Conservation (phyloP, 2,113 vertebrate genomes). For the Hemiprocne comata region DNA sequence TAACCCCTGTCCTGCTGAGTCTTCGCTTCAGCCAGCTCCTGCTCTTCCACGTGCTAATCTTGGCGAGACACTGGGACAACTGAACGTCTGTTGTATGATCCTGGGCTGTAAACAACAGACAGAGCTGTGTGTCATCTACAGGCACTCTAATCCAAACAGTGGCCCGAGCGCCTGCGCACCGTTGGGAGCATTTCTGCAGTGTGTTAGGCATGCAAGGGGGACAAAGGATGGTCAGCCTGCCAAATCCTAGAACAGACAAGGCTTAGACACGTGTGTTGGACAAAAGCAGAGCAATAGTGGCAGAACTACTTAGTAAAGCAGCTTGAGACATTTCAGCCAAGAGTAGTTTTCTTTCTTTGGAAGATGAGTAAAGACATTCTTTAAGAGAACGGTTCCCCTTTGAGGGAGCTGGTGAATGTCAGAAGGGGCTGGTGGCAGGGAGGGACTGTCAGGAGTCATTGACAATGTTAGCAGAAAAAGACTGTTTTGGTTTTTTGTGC, state of each 20-base stretch:
- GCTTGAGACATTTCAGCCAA: conserved; percentile 52
- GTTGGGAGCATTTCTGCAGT: neutral
- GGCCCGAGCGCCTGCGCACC: conserved; percentile 19
- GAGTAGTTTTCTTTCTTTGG: conserved; percentile 71
- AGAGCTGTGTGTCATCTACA: conserved; percentile 40
- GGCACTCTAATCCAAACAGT: conserved; percentile 47
- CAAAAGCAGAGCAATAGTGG: conserved; percentile 18
- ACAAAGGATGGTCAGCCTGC: neutral
- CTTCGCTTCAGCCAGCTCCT: conserved; percentile 45
- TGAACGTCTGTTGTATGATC: conserved; percentile 27
- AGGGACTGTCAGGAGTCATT: neutral
- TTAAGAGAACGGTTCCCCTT: conserved; percentile 53
- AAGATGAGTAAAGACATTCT: conserved; percentile 64
- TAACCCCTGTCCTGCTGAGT: conserved; percentile 45
- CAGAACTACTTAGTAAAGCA: conserved; percentile 58
- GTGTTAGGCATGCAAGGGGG: neutral
- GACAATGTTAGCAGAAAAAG: conserved; percentile 41
- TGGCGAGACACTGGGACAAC: conserved; percentile 54
- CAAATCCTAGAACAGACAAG: neutral
- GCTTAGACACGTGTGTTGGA: conserved; percentile 32
- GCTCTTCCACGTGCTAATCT: conserved; percentile 64
- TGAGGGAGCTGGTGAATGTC: conserved; percentile 57
- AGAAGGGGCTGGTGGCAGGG: conserved; percentile 56
- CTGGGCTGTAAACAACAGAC: conserved; percentile 60
- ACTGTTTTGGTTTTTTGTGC: neutral